A percentile compares a stretch with the other conserved stretches of the same genome.
These are phyloP conservation scores for Tolypeutes matacus DNA, from an alignment of 2,797 vertebrate genomes.

Conservation along the genomic window DNA sequence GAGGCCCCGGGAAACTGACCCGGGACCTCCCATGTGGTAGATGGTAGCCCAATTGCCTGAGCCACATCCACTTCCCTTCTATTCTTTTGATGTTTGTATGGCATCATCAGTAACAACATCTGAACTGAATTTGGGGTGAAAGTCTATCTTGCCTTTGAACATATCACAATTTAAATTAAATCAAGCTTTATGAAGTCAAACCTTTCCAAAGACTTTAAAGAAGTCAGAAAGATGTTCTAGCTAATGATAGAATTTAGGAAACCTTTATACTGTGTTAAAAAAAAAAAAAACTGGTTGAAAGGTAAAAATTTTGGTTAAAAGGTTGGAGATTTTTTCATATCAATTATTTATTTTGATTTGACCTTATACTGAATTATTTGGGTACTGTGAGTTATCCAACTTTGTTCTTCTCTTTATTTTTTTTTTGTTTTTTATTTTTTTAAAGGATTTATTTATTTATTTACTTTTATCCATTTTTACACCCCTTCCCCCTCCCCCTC, in stretches of 20 bases:
- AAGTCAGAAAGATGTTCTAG: constrained; percentile 15
- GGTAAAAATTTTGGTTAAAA: constrained; percentile 56
- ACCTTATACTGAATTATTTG: neutral
- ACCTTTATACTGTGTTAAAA: neutral
- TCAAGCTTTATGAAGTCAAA: constrained; percentile 32
- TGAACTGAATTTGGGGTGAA: constrained; percentile 6
- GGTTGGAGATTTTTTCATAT: constrained; percentile 28
- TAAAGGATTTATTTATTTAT: no score
- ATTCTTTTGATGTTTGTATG: neutral
- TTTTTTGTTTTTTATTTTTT: no score
- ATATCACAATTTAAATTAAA: constrained; percentile 55
- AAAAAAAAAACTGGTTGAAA: constrained; percentile 23
- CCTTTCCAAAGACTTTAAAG: constrained; percentile 30
- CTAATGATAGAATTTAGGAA: constrained; percentile 42
- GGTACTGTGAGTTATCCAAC: neutral
- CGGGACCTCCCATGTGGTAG: no score
- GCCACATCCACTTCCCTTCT: no score
- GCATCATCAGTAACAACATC: constrained; percentile 15
- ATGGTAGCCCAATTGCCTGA: no score
- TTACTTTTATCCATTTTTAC: no score
- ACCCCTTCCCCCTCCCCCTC: no score
- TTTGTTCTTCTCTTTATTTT: neutral
- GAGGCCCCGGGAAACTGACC: no score
- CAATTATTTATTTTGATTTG: constrained; percentile 43
- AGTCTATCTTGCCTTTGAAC: neutral